A percentile compares a stretch with the other conserved stretches of the same genome.
phyloP scores from a whole-genome alignment of 2,797 vertebrate species.

The Tenualosa ilisha region DNA sequence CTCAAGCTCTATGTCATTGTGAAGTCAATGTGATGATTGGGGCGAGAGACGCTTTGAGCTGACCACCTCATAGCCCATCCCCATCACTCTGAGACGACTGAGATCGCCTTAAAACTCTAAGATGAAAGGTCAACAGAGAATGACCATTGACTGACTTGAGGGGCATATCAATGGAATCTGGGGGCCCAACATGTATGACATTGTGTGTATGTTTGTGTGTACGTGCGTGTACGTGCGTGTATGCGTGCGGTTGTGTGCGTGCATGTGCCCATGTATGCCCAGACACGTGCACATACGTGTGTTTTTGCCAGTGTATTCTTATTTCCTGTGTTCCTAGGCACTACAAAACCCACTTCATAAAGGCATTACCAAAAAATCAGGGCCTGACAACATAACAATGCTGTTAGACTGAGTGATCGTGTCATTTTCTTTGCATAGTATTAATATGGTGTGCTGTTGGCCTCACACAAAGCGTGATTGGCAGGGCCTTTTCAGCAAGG shows the following conservation, averaged over 20 bases:
- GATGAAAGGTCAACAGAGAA: slow-evolving; percentile 3
- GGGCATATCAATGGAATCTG: slow-evolving; percentile 8
- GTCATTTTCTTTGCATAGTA: slow-evolving; percentile 2
- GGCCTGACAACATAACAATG: background rate
- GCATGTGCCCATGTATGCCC: too few species aligned
- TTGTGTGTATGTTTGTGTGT: background rate
- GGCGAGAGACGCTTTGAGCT: background rate
- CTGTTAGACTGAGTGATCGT: background rate
- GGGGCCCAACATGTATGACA: background rate
- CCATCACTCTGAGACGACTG: background rate
- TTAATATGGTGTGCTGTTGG: background rate
- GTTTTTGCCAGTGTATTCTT: background rate
- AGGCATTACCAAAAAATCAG: background rate
- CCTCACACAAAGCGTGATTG: slow-evolving; percentile 31
- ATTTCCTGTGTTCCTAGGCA: background rate
- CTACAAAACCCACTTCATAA: background rate
- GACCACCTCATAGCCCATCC: background rate
- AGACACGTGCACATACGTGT: background rate
- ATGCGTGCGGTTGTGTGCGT: background rate
- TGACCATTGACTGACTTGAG: background rate
- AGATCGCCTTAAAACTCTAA: background rate
- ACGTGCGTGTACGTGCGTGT: background rate
- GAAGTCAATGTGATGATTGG: slow-evolving; percentile 8
- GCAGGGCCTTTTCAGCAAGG: slow-evolving; percentile 33
- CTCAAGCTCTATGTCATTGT: background rate